Evolutionary conservation across 1,140 invertebrate species (phyloP), one percentile per base, ranked within the genome.

Genomic region (Drosophila sulfurigaster): DNA sequence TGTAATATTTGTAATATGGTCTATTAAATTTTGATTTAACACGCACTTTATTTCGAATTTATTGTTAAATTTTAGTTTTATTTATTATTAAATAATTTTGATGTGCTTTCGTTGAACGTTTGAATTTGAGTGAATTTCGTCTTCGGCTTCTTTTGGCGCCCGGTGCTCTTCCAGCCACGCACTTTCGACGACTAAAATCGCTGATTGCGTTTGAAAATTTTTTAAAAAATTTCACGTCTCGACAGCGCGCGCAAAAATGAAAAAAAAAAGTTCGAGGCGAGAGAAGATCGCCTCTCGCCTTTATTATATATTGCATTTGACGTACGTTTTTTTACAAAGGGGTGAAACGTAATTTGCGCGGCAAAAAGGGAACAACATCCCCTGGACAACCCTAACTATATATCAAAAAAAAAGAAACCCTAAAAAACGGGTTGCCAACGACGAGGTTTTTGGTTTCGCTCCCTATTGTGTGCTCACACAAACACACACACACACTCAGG

Each of bases 271-370:
- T 75, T 79, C 16, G 78, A 72, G 82, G 70, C 78, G 85, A 87
- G 78, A 72, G 82, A 67, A 74, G 85, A 87, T 88, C 83, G 60
- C 67, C 76, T 70, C 78, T 77, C 67, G 59, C 15, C 51, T 54
- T 54, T 54, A 54, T 80, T 63, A 57, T 70, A 41, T 41, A 43
- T 51, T 32, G 5, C 5, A 32, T 32, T 38, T 10, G 6, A 38
- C 35, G 35, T 69, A 20, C 41, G 41, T 16, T 58, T 72, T 62
- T 79, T 67, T 79, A 70, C 82, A 85, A 88, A 88, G 85, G 85
- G 85, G 85, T 88, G 85, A 88, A 88, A 79, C 85, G 81, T 79
- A 85, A 76, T 88, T 88, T 74, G 80, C 78, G 59, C 45, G 60
- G 46, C 54, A 65, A 68, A 75, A 74, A 68, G 70, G 57, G 57